Percentiles rank a stretch among this genome's conserved stretches.
Evolutionary conservation across 2,113 vertebrate genomes (phyloP).

Genomic region (Sphaerodactylus townsendi): DNA sequence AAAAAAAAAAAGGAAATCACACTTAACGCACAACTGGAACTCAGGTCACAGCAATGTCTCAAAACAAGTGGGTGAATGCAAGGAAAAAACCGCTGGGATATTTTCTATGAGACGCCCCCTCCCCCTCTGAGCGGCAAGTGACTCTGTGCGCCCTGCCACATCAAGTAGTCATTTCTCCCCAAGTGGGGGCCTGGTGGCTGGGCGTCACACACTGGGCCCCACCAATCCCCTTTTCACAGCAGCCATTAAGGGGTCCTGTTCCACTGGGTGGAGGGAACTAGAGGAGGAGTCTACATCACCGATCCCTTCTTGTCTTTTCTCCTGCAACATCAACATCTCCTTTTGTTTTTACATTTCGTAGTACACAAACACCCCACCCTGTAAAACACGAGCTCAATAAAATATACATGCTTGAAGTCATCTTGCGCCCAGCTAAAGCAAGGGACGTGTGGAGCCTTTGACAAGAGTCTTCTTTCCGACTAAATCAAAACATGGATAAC

Average conservation of each 20-base stretch:
- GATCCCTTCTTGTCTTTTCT: conserved; percentile 27
- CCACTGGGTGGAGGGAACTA: neutral
- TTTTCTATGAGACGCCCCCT: neutral
- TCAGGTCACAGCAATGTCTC: neutral
- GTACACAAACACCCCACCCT: conserved; percentile 67
- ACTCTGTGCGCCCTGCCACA: neutral
- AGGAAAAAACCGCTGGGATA: neutral
- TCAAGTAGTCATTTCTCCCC: neutral
- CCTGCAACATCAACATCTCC: conserved; percentile 53
- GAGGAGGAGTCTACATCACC: neutral
- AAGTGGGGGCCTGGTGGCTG: neutral
- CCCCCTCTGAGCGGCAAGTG: neutral
- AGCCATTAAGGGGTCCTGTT: neutral
- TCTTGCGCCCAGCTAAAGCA: conserved; percentile 67
- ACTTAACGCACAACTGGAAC: neutral
- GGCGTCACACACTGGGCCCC: neutral
- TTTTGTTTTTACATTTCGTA: conserved; percentile 69
- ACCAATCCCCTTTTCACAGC: neutral
- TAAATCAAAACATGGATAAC: conserved; percentile 90
- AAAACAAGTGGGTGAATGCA: neutral
- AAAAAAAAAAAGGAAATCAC: neutral
- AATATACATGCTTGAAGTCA: conserved; percentile 77
- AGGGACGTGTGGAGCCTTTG: conserved; percentile 75
- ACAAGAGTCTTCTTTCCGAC: conserved; percentile 82
- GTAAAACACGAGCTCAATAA: conserved; percentile 79